A percentile compares a stretch with the other conserved stretches of the same genome.
These are phyloP conservation scores for Siderastrea siderea DNA, from an alignment of 92 coral and sea anemone species.

Conservation along the genomic window DNA sequence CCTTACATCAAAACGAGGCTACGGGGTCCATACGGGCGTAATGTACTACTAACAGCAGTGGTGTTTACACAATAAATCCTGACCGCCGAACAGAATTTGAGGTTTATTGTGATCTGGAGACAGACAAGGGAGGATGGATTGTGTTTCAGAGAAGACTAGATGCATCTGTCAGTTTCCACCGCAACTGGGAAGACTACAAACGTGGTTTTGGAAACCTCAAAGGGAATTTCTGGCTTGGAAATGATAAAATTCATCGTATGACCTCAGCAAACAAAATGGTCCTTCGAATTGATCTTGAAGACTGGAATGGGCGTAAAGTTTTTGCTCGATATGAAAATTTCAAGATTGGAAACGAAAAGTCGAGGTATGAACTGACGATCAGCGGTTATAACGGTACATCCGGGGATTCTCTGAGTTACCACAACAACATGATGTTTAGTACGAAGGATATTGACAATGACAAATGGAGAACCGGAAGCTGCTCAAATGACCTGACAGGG, in stretches of 20 bases:
- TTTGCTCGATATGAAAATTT: constrained; percentile 67
- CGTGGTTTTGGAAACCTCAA: constrained; percentile 76
- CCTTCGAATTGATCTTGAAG: constrained; percentile 71
- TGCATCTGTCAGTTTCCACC: constrained; percentile 62
- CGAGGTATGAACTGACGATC: constrained; percentile 66
- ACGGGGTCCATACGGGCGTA: too few species aligned
- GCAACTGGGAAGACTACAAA: constrained; percentile 79
- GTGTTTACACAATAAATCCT: constrained; percentile 78
- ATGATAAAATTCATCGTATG: constrained; percentile 81
- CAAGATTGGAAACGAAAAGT: constrained; percentile 60
- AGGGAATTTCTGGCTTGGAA: constrained; percentile 89
- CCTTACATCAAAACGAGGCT: too few species aligned
- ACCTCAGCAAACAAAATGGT: constrained; percentile 55
- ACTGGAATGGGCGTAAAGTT: constrained; percentile 64
- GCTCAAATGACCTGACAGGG: constrained; percentile 79
- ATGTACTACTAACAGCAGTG: constrained; percentile 77
- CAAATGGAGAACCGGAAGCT: constrained; percentile 52
- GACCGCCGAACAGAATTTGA: constrained; percentile 62
- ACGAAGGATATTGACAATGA: constrained; percentile 84
- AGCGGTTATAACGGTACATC: constrained; percentile 66
- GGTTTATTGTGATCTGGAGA: constrained; percentile 85
- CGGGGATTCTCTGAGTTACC: constrained; percentile 78
- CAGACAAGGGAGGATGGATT: constrained; percentile 85
- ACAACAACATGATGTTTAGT: constrained; percentile 84
- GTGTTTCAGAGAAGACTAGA: constrained; percentile 78